Evolutionary conservation across 2,888 invertebrate species (phyloP).

Genomic region (Fragum fragum): DNA sequence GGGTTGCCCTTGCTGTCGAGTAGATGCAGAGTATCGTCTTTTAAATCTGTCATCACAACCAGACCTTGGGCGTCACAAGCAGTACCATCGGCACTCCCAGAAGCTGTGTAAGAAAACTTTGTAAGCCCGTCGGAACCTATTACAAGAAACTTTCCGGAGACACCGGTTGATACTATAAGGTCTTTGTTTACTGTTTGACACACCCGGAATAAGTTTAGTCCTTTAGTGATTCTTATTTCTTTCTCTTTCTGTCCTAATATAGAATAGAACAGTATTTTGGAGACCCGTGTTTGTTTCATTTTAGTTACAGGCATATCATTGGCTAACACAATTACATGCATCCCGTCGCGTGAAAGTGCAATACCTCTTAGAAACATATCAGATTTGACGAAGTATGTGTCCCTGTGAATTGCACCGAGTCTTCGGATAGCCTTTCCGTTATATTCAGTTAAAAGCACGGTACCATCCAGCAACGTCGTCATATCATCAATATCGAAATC

Average conservation of each 20-base stretch:
- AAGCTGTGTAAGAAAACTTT: slow-evolving; percentile 61
- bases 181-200: slow-evolving; percentile 64
- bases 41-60: slow-evolving; percentile 55
- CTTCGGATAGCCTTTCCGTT: slow-evolving; percentile 57
- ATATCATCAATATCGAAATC: slow-evolving; percentile 67
- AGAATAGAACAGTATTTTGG: slow-evolving; percentile 56
- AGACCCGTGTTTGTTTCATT: slow-evolving; percentile 45
- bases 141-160: slow-evolving; percentile 54
- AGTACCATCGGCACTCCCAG: slow-evolving; percentile 61
- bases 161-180: slow-evolving; percentile 58
- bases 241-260: slow-evolving; percentile 46
- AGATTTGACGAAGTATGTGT: slow-evolving; percentile 60
- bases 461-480: slow-evolving; percentile 57
- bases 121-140: slow-evolving; percentile 51
- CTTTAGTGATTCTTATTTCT: slow-evolving; percentile 57
- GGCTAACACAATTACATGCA: slow-evolving; percentile 53
- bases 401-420: slow-evolving; percentile 41
- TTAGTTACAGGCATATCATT: slow-evolving; percentile 62
- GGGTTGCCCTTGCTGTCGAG: slow-evolving; percentile 64
- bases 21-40: slow-evolving; percentile 63
- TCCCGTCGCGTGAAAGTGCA: slow-evolving; percentile 54
- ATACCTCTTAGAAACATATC: slow-evolving; percentile 62
- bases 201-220: slow-evolving; percentile 49
- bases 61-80: slow-evolving; percentile 63
- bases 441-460: slow-evolving; percentile 62